Conservation (phyloP, 2,888 invertebrate genomes). For the Idaea aversata region DNA sequence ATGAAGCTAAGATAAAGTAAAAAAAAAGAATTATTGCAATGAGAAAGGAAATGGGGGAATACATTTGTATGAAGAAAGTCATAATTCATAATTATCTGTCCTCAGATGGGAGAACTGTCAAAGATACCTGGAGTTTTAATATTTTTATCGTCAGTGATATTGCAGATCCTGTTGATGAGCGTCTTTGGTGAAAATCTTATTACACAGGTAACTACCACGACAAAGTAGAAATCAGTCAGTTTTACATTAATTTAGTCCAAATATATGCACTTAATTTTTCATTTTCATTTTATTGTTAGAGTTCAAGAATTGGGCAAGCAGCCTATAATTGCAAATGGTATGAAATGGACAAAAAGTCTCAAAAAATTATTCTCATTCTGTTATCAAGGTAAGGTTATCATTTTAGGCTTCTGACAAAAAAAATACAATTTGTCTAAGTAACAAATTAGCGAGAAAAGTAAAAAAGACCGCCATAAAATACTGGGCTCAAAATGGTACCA, state of each 20-base stretch:
- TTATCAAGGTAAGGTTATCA: constrained; percentile 53
- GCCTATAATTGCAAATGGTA: constrained; percentile 60
- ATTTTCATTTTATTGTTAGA: constrained; percentile 41
- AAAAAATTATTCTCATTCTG: constrained; percentile 51
- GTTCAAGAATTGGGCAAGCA: constrained; percentile 49
- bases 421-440: neutral
- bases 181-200: constrained; percentile 62
- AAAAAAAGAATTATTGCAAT: too few relatives aligned
- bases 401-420: neutral
- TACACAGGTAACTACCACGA: constrained; percentile 42
- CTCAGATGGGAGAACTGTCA: constrained; percentile 41
- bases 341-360: constrained; percentile 51
- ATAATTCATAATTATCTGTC: constrained; percentile 9
- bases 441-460: neutral
- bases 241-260: neutral
- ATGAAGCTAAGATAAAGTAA: too few relatives aligned
- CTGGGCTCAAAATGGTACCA: neutral
- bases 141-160: constrained; percentile 51
- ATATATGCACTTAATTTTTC: constrained; percentile 2
- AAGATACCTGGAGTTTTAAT: constrained; percentile 53
- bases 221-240: constrained; percentile 8
- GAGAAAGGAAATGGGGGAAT: too few relatives aligned
- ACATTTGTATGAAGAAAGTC: neutral
- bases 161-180: constrained; percentile 65
- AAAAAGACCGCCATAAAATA: too few relatives aligned